These are phyloP conservation scores for Plagiodera versicolora DNA, from an alignment of 2,888 invertebrate genomes.

Conservation along the genomic window DNA sequence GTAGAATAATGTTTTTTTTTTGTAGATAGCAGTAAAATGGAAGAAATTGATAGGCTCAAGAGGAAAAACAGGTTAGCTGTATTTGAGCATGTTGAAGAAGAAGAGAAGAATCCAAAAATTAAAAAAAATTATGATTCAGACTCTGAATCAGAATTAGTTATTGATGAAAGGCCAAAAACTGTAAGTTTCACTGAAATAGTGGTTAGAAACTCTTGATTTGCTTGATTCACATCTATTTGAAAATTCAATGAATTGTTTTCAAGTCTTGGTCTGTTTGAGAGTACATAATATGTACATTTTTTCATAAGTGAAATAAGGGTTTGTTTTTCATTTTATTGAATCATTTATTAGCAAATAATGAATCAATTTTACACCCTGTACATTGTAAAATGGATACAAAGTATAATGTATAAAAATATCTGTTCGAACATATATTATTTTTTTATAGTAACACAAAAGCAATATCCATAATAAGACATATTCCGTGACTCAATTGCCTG, in stretches of 20 bases:
- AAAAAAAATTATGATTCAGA: conserved; percentile 35
- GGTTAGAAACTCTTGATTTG: too few species aligned
- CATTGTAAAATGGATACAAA: not conserved
- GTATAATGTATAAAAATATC: not conserved
- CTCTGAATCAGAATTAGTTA: conserved; percentile 45
- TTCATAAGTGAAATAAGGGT: not conserved
- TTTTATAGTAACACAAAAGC: not conserved
- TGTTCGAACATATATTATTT: not conserved
- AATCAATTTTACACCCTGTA: not conserved
- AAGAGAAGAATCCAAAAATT: conserved; percentile 34
- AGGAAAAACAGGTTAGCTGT: conserved; percentile 45
- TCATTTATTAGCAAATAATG: not conserved
- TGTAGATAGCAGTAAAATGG: conserved; percentile 24
- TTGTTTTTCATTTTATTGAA: not conserved
- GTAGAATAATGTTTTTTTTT: not conserved
- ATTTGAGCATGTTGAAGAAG: conserved; percentile 47
- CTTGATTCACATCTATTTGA: too few species aligned
- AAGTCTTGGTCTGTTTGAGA: too few species aligned
- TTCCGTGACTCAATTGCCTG: not conserved
- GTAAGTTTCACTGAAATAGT: too few species aligned
- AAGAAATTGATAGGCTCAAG: conserved; percentile 27
- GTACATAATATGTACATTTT: not conserved
- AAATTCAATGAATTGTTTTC: too few species aligned
- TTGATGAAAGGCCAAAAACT: conserved; percentile 39
- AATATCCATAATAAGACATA: not conserved